A percentile compares a stretch with the other conserved stretches of the same genome.
These are phyloP conservation scores for Microplitis mediator DNA, from an alignment of 1,140 invertebrate species.

Conservation along the genomic window DNA sequence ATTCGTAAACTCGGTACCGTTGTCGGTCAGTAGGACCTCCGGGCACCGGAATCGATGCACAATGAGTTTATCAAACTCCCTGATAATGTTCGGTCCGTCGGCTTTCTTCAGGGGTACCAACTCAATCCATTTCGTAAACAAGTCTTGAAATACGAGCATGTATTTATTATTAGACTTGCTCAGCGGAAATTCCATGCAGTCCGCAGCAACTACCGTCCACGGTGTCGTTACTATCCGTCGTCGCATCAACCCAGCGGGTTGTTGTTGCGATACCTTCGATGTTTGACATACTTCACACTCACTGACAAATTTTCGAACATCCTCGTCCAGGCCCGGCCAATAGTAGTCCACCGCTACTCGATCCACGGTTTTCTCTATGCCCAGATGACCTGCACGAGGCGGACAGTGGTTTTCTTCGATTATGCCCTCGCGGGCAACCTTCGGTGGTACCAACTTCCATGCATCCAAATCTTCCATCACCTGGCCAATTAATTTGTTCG, in stretches of 20 bases:
- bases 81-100: slow-evolving; percentile 34
- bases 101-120: slow-evolving; percentile 37
- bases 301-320: slow-evolving; percentile 24
- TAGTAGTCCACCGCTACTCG: slow-evolving; percentile 26
- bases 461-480: background rate
- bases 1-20: slow-evolving; percentile 53
- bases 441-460: slow-evolving; percentile 21
- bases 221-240: slow-evolving; percentile 35
- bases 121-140: slow-evolving; percentile 47
- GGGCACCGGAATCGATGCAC: slow-evolving; percentile 46
- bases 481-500: background rate
- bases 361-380: slow-evolving; percentile 34
- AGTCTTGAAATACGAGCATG: slow-evolving; percentile 52
- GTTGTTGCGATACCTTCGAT: slow-evolving; percentile 42
- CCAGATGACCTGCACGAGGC: slow-evolving; percentile 19
- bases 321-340: background rate
- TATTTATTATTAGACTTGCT: slow-evolving; percentile 45
- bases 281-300: slow-evolving; percentile 38
- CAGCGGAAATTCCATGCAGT: slow-evolving; percentile 54
- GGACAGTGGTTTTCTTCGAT: slow-evolving; percentile 32
- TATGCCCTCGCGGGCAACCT: background rate
- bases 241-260: slow-evolving; percentile 44
- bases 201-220: slow-evolving; percentile 52
- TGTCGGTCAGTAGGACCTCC: slow-evolving; percentile 50
- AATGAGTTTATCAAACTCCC: slow-evolving; percentile 40